Percentiles rank a stretch among this genome's conserved stretches.
These are phyloP conservation scores for Poecilia latipinna DNA, from an alignment of 2,113 vertebrate genomes.

Conservation along the genomic window DNA sequence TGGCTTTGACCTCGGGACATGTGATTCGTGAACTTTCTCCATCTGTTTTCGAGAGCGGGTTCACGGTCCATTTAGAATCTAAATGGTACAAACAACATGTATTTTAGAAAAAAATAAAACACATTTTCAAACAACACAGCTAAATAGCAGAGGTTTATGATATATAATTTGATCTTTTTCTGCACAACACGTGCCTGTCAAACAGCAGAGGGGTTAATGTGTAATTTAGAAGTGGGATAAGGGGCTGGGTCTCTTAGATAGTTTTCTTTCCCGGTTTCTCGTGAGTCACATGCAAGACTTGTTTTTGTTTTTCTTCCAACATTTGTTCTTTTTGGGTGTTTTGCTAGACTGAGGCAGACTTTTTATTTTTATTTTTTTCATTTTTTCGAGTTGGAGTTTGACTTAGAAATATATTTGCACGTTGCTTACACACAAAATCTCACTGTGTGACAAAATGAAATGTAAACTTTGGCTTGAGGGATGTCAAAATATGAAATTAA, in stretches of 20 bases:
- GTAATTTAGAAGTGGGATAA: background rate
- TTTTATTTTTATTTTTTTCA: background rate
- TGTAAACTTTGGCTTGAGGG: background rate
- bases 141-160: too few relatives aligned
- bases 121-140: background rate
- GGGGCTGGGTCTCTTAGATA: background rate
- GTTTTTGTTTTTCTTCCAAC: background rate
- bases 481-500: background rate
- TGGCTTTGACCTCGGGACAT: slow-evolving; percentile 13
- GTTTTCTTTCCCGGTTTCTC: background rate
- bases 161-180: too few relatives aligned
- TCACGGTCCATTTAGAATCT: slow-evolving; percentile 4
- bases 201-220: background rate
- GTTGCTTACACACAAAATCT: background rate
- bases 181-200: background rate
- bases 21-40: slow-evolving; percentile 13
- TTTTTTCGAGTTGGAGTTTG: background rate
- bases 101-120: background rate
- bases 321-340: background rate
- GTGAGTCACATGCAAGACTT: background rate
- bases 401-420: background rate
- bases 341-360: too few relatives aligned
- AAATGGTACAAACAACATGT: background rate
- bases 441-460: background rate
- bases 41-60: slow-evolving; percentile 11